A percentile compares a stretch with the other conserved stretches of the same genome.
These are phyloP conservation scores for Pedionomus torquatus DNA, from an alignment of 2,113 vertebrate species.

Conservation along the genomic window DNA sequence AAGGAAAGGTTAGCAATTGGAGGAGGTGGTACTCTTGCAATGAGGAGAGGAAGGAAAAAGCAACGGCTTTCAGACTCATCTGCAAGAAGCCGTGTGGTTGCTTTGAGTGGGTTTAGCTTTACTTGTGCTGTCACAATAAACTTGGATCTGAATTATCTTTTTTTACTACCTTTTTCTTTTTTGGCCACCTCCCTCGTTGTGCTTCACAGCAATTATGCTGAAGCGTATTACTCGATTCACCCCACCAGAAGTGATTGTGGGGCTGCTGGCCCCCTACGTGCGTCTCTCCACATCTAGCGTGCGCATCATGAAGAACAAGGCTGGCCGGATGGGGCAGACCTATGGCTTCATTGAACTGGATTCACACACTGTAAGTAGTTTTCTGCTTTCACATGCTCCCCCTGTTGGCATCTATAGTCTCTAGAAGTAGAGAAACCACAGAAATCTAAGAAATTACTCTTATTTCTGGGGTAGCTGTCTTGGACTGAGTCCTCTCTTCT, in stretches of 20 bases:
- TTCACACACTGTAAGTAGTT: conserved; percentile 86
- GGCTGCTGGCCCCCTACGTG: conserved; percentile 89
- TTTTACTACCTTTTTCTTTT: background rate
- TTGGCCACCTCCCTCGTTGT: background rate
- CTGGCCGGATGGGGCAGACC: conserved; percentile 82
- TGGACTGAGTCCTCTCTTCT: background rate
- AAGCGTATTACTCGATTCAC: conserved; percentile 92
- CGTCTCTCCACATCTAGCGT: conserved; percentile 91
- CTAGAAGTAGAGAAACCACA: background rate
- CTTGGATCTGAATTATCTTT: background rate
- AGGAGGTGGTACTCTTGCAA: background rate
- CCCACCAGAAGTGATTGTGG: conserved; percentile 90
- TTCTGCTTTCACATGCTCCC: background rate
- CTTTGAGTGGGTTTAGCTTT: background rate
- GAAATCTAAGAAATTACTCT: background rate
- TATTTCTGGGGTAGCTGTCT: background rate
- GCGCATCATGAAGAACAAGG: conserved; percentile 92
- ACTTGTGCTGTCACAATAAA: background rate
- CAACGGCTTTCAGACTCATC: background rate
- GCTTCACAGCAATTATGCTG: conserved; percentile 88
- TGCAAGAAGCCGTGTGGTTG: background rate
- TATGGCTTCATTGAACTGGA: conserved; percentile 97
- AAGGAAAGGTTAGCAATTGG: background rate
- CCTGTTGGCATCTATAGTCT: background rate
- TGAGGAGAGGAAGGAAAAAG: background rate